These are phyloP conservation scores for Misgurnus anguillicaudatus DNA, from an alignment of 2,113 vertebrate species.

Conservation along the genomic window DNA sequence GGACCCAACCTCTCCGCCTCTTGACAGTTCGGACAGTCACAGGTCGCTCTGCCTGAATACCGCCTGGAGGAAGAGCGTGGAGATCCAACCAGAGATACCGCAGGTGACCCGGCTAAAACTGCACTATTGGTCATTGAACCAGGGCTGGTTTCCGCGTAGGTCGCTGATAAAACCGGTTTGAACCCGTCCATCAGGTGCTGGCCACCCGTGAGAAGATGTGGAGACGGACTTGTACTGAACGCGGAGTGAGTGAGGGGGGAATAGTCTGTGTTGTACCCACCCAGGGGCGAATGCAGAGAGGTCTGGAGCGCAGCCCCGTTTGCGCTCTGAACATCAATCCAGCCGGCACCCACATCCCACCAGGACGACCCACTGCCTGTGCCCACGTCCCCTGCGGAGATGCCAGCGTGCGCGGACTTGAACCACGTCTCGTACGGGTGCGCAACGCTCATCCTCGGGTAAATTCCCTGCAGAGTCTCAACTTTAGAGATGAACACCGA, in stretches of 20 bases:
- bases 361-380: conserved; percentile 79
- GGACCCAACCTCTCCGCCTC: conserved; percentile 86
- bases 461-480: conserved; percentile 87
- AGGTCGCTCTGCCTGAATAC: conserved; percentile 85
- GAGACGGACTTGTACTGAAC: conserved; percentile 79
- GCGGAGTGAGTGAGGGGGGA: conserved; percentile 79
- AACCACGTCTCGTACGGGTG: conserved; percentile 91
- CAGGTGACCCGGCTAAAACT: conserved; percentile 73
- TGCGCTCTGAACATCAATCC: conserved; percentile 88
- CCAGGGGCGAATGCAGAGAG: conserved; percentile 81
- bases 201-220: conserved; percentile 81
- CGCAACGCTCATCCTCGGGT: conserved; percentile 83
- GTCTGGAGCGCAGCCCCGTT: conserved; percentile 77
- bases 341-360: conserved; percentile 89
- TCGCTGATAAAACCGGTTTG: conserved; percentile 80
- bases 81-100: conserved; percentile 75
- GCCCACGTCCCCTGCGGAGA: conserved; percentile 77
- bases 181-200: conserved; percentile 94
- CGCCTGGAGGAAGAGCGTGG: conserved; percentile 80
- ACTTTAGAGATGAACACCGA: conserved; percentile 89
- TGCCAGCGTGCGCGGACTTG: conserved; percentile 82
- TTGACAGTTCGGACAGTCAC: conserved; percentile 91
- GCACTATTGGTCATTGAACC: conserved; percentile 74
- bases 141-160: conserved; percentile 80
- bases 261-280: conserved; percentile 88